Base-by-base conservation (phyloP, 1,140 invertebrate species). In the Aphis gossypii region DNA sequence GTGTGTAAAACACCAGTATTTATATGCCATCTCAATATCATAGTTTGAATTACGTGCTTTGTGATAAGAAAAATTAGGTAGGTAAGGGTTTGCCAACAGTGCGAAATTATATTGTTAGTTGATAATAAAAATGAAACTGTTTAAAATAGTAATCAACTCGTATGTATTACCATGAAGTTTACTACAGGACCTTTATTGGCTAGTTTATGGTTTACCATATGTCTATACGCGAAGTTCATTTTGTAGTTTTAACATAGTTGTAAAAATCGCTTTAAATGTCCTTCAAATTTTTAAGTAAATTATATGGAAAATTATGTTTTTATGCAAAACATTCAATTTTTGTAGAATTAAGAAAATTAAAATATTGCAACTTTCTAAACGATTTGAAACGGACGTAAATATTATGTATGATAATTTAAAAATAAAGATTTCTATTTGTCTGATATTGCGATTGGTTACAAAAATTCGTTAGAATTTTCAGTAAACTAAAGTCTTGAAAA, bases 311-410 rank as follows among this genome's bases (percentile, higher is more conserved):
- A 35, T 88, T 88, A 38, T 88, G 14, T 88, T 88, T 88, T 86
- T 88, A 51, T 18, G 21, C 86, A 20, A 88, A 88, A 51, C 30
- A n/a, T 51, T n/a, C 51, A 25, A 48, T 88, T 88, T 88, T 88
- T 35, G 46, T 20, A 41, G 44, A n/a, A 88, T 88, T 88, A 7
- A 51, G 30, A 51, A 88, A 88, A 51, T 88, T 21, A 51, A 88
- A 88, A 88, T 88, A 88, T 88, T 88, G 14, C 46, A 88, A 51
- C 51, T 88, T 88, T 88, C 51, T 46, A 88, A 88, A 88, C 30
- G n/a, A 88, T 88, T 88, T 88, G 30, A 88, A 88, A 88, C 46
- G 46, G 18, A 88, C 51, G 46, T n/a, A 35, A 1, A 88, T 88
- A 18, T 51, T 86, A 18, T 51, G 38, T 2, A 41, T 46, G 48